Percentiles rank a stretch among this genome's conserved stretches.
Evolutionary conservation across 2,797 vertebrate species (phyloP).

Genomic region (Phataginus tetradactyla): DNA sequence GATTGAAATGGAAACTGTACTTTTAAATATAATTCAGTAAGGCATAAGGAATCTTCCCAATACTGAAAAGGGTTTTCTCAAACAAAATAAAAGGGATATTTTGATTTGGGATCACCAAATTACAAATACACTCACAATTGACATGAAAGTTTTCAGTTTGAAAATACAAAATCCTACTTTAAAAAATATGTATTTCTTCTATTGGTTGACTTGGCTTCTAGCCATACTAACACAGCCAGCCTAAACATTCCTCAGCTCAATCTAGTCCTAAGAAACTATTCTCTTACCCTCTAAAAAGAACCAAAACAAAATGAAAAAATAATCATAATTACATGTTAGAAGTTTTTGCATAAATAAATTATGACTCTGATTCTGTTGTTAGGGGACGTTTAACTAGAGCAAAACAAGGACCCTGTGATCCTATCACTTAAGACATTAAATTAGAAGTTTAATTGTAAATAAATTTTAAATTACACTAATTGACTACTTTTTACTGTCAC

Average conservation of each 20-base stretch:
- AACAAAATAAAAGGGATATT: neutral
- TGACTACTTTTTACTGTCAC: neutral
- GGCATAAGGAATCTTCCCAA: neutral
- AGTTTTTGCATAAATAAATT: neutral
- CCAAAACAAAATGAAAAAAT: neutral
- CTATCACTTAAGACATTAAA: neutral
- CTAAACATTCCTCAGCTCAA: neutral
- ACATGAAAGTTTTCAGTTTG: neutral
- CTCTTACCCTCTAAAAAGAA: neutral
- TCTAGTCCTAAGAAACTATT: neutral
- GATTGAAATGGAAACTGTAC: neutral
- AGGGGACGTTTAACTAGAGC: neutral
- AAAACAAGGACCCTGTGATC: neutral
- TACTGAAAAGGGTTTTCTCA: neutral
- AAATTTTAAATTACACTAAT: neutral
- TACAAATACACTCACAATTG: neutral
- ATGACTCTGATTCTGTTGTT: neutral
- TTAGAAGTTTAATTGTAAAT: too few relatives aligned
- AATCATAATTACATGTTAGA: neutral
- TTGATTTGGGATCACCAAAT: neutral
- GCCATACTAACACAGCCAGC: neutral
- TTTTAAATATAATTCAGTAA: neutral
- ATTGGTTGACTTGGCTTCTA: neutral
- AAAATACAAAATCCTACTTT: conserved; percentile 11
- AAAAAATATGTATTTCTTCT: neutral